Base-by-base conservation (phyloP, 2,888 invertebrate genomes). In the Pyrgus malvae region DNA sequence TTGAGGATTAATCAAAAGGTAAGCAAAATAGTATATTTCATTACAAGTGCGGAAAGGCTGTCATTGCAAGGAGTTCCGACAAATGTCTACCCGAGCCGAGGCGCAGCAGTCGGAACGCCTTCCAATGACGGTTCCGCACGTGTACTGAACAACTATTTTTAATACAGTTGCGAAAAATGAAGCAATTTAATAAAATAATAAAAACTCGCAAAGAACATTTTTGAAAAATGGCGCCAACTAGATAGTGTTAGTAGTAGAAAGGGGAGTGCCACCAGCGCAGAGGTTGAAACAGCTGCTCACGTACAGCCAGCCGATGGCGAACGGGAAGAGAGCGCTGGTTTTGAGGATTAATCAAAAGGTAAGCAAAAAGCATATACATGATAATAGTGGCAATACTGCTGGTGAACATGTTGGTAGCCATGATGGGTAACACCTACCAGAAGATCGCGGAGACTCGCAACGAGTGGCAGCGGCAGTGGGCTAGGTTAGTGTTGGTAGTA, bases 351-450 rank as follows among this genome's bases (percentile, higher is more conserved):
- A 98, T 80, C 97, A 98, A 91, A 94, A 95, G 72, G 98, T 97
- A 41, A 29, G 38, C 12, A 19, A 1, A n/a, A n/a, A n/a, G n/a
- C n/a, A 91, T 98, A 27, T 99, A 98, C 86, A 99, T 99, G 98
- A 96, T 96, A 54, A 96, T 99, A 76, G 99, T 99, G 16, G 97
- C 98, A 0, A 95, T 99, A 57, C 90, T 99, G 25, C 91, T 99
- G 55, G 97, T 99, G 46, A 99, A 99, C 91, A 98, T 99, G 97
- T 91, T 99, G 83, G 99, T 99, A 72, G 99, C 99, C 61, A 99
- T 99, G 99, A 99, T 99, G 99, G 99, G 99, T 0, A 99, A 99
- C 82, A 99, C 99, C 2, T 99, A 99, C 78, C 98, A 98, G 80
- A 97, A 98, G 88, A 98, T 99, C 66, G 98, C 98, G 0, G 98